Base-by-base conservation (phyloP, 1,140 invertebrate species). In the Euura lappo region DNA sequence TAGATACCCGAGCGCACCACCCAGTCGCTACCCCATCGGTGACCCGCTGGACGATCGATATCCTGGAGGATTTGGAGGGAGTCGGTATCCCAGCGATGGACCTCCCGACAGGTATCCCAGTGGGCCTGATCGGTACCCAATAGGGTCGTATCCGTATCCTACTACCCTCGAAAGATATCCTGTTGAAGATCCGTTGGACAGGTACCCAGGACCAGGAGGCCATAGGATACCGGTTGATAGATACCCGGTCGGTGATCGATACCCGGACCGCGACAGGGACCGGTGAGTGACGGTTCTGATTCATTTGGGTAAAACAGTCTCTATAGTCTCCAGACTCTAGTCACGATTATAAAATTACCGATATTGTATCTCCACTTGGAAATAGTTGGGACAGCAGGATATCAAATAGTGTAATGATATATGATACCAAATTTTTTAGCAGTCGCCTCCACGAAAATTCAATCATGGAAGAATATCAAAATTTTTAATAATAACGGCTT, bases 11-110 rank as follows among this genome's bases (percentile, higher is more conserved):
- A 72, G 71, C 13, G 75, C 80, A 60, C 79, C 78, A 69, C 72
- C 60, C 74, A 74, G 75, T 65, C 65, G 71, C 45, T 76, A 75
- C 68, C 76, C 76, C 51, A 68, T 74, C 44, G 73, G 45, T 3
- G 80, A 85, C 72, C 87, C 87, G 13, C 73, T 85, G 47, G 87
- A 60, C 60, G 84, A 84, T 68, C 79, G 86, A 5, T 87, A 88
- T 81, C 83, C 84, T 11, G 71, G 74, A 28, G 64, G 69, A 71
- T 73, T 64, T 44, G 71, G 69, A 10, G 71, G 65, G 44, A 43
- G 45, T n/a, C 13, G 45, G 45, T 28, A 60, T 60, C 51, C 51
- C 51, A 8, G 2, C 13, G 51, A 60, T 11, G 28, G 28, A 28
- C 66, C 69, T 47, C 65, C 75, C 6, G 79, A 79, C 75, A 79